Evolutionary conservation across 2,888 invertebrate species (phyloP).

Genomic region (Hedychridium roseum): DNA sequence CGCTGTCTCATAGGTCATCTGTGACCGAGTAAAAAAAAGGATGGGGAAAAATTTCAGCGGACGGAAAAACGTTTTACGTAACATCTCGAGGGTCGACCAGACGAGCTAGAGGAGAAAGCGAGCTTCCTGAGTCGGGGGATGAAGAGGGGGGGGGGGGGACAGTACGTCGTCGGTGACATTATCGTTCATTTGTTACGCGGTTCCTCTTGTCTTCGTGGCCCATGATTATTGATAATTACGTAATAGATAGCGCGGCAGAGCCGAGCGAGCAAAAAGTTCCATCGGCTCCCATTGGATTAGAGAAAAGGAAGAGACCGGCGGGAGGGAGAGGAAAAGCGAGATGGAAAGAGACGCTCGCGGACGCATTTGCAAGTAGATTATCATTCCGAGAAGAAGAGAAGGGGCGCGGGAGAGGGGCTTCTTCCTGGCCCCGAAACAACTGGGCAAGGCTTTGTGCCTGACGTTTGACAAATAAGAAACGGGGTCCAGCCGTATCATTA

Average conservation of each 20-base stretch:
- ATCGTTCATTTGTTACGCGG: constrained; percentile 7
- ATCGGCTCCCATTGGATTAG: constrained; percentile 7
- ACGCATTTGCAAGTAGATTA: constrained; percentile 51
- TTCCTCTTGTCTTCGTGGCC: constrained; percentile 8
- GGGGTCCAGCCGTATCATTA: constrained; percentile 63
- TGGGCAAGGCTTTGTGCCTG: constrained; percentile 56
- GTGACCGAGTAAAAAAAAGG: constrained; percentile 1
- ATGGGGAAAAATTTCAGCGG: constrained; percentile 15
- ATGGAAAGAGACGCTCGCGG: constrained; percentile 7
- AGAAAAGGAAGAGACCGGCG: constrained; percentile 1
- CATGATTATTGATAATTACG: constrained; percentile 44
- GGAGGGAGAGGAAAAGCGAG: constrained; percentile 5
- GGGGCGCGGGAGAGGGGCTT: constrained; percentile 35
- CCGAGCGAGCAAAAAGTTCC: constrained; percentile 6
- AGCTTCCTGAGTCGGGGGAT: too few species aligned
- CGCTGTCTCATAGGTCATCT: too few species aligned
- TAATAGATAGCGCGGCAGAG: constrained; percentile 28
- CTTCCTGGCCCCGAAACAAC: constrained; percentile 50
- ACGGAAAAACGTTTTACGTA: constrained; percentile 16
- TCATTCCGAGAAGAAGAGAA: constrained; percentile 43
- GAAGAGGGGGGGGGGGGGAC: too few species aligned
- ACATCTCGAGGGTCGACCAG: not conserved
- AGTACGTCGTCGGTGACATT: too few species aligned
- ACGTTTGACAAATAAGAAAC: constrained; percentile 65
- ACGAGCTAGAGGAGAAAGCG: too few species aligned